Evolutionary conservation across 2,888 invertebrate genomes (phyloP), one percentile per base, ranked within the genome.

Genomic region (Mactromeris polynyma): DNA sequence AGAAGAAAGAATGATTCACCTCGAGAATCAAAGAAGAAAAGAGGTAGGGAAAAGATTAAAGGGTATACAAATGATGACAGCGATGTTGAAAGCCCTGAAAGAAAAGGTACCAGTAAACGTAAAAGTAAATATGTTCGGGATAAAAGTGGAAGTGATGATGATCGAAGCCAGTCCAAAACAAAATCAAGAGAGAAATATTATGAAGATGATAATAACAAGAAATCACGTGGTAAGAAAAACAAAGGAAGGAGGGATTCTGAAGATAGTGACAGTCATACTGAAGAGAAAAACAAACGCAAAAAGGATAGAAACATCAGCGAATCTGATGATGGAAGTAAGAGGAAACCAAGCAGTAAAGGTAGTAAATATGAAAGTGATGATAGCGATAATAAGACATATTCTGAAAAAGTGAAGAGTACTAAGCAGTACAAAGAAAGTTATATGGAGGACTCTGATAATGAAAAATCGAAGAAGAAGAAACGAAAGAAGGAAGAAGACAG

Each of bases 21-120:
- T 84, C 36, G 38, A 54, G 84, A 84, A 21, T 64, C 33, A 6
- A 77, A 64, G 80, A 82, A 83, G 81, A 81, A 73, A 19, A 73
- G 69, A 46, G 51, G 26, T 58, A 85, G 82, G 54, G 79, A 69
- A 42, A 78, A 78, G 64, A 21, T 14, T 42, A 64, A 33, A 31
- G 26, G 38, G 51, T 46, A 69, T 38, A 81, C 73, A 17, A 40
- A 31, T 14, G 83, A 83, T 58, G 81, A 84, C 19, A 86, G 89
- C 73, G 89, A 87, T 81, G 84, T 77, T 54, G 85, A 87, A 26
- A 84, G 38, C 26, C 79, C 79, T 69, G 81, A 87, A 31, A 38
- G 77, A 31, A 87, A 36, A 78, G 78, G 69, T 31, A 42, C 73
- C 19, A 69, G 77, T 17, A 84, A 84, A 54, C 84, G 77, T n/a